A percentile compares a stretch with the other conserved stretches of the same genome.
Evolutionary conservation across 2,888 invertebrate species (phyloP).

Genomic region (Drosophila dives): DNA sequence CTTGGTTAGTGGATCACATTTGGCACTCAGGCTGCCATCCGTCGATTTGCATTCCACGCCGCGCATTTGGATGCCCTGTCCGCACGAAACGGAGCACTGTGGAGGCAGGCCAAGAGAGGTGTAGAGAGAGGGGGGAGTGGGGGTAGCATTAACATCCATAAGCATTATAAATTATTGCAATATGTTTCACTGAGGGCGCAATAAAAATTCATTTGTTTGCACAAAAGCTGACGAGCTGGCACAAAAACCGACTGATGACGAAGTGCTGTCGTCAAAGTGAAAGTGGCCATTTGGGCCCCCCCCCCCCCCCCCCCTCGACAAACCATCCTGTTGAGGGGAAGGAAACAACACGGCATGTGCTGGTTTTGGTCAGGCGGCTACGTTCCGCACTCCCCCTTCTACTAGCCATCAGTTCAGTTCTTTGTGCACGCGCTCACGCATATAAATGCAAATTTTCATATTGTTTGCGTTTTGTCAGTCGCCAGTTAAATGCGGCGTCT

Average conservation of each 20-base stretch:
- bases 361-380: not conserved
- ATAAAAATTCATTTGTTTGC: slow-evolving; percentile 73
- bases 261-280: slow-evolving; percentile 47
- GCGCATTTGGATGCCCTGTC: slow-evolving; percentile 93
- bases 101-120: not conserved
- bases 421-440: slow-evolving; percentile 57
- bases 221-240: slow-evolving; percentile 54
- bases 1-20: slow-evolving; percentile 89
- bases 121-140: not conserved
- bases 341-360: not conserved
- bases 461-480: slow-evolving; percentile 63
- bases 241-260: slow-evolving; percentile 36
- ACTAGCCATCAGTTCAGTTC: not conserved
- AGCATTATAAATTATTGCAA: slow-evolving; percentile 78
- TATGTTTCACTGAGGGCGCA: slow-evolving; percentile 60
- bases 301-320: too few relatives aligned
- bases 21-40: slow-evolving; percentile 86
- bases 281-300: not conserved
- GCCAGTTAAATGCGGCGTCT: slow-evolving; percentile 55
- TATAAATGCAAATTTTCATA: slow-evolving; percentile 67
- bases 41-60: slow-evolving; percentile 91
- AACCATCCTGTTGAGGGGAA: not conserved
- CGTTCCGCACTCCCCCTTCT: not conserved
- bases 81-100: slow-evolving; percentile 97
- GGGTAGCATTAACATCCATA: slow-evolving; percentile 28